Evolutionary conservation across 2,888 invertebrate species (phyloP).

Genomic region (Eristalis tenax): DNA sequence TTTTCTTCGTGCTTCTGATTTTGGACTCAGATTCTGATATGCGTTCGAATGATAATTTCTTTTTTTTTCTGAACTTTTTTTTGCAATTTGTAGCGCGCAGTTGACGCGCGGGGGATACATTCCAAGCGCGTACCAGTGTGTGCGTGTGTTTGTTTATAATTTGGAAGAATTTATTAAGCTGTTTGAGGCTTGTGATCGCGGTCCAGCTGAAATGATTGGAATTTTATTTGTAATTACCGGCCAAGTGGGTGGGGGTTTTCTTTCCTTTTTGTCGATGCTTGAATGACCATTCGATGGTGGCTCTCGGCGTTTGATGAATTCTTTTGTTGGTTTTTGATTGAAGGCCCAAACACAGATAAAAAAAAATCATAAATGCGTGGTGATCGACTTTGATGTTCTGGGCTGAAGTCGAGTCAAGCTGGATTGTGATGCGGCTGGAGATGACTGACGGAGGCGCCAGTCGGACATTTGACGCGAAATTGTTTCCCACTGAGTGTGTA

Average conservation of each 20-base stretch:
- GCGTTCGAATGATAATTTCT: conserved; percentile 4
- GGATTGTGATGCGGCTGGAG: neutral
- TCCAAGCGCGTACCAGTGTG: neutral
- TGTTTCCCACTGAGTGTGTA: neutral
- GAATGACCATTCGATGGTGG: neutral
- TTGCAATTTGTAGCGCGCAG: neutral
- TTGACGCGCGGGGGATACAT: neutral
- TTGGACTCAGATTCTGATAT: conserved; percentile 16
- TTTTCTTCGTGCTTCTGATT: neutral
- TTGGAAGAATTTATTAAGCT: conserved; percentile 14
- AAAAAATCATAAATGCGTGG: neutral
- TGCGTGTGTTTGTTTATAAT: conserved; percentile 1
- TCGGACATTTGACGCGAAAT: neutral
- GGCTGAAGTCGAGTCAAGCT: neutral
- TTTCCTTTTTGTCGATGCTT: neutral
- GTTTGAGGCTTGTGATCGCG: conserved; percentile 13
- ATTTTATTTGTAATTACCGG: conserved; percentile 7
- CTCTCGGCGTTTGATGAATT: neutral
- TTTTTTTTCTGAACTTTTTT: neutral
- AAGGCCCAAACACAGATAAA: no score
- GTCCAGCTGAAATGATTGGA: conserved; percentile 13
- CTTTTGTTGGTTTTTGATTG: neutral
- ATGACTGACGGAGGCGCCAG: neutral
- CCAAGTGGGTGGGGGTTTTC: neutral
- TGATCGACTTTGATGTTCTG: neutral